Conservation (phyloP, 2,888 invertebrate species). For the Neoascia interrupta region DNA sequence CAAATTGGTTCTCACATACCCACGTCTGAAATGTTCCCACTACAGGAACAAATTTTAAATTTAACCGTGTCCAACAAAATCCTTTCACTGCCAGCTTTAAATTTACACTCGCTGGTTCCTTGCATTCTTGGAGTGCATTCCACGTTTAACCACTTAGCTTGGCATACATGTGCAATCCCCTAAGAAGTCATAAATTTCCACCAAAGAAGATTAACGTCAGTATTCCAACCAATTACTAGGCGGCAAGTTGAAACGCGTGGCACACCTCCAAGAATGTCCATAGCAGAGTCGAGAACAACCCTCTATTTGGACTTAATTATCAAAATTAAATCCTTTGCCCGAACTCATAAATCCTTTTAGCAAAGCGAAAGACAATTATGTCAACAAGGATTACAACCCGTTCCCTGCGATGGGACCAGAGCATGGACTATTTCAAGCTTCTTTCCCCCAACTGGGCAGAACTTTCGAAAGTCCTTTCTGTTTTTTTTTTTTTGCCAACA, state of each 20-base stretch:
- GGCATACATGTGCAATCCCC: constrained; percentile 9
- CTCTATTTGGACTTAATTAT: constrained; percentile 67
- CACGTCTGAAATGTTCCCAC: no score
- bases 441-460: not conserved
- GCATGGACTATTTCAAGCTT: not conserved
- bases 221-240: constrained; percentile 53
- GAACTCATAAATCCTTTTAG: constrained; percentile 61
- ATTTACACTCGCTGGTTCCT: no score
- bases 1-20: no score
- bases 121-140: no score
- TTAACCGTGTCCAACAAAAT: no score
- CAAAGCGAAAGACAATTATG: constrained; percentile 65
- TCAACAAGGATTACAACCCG: constrained; percentile 59
- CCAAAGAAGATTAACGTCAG: constrained; percentile 61
- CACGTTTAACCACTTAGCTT: no score
- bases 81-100: no score
- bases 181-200: constrained; percentile 57
- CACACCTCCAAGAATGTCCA: not conserved
- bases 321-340: constrained; percentile 66
- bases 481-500: constrained; percentile 33
- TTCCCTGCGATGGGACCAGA: not conserved
- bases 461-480: constrained; percentile 20
- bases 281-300: constrained; percentile 20
- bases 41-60: no score
- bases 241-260: not conserved